Evolutionary conservation across 2,888 invertebrate species (phyloP).

Genomic region (Ceratothoa steindachneri): DNA sequence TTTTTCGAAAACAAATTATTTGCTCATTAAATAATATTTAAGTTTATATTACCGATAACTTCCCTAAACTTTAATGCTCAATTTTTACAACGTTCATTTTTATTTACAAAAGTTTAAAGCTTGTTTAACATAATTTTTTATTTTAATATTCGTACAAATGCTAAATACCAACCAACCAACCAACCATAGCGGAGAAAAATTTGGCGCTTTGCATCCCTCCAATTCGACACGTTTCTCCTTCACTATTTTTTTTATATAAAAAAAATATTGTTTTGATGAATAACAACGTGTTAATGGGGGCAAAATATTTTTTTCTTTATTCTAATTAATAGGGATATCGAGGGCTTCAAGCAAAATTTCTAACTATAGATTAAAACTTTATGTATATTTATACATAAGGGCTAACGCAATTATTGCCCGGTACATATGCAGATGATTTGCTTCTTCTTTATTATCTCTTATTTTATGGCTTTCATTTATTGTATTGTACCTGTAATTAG

Average conservation of each 20-base stretch:
- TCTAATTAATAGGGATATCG: neutral
- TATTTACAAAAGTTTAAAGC: too few relatives aligned
- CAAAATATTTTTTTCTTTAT: neutral
- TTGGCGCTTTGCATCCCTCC: neutral
- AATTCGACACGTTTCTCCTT: neutral
- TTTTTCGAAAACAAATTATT: neutral
- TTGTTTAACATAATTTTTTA: too few relatives aligned
- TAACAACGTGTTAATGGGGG: neutral
- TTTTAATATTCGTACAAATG: too few relatives aligned
- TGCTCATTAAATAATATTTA: neutral
- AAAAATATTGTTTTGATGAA: neutral
- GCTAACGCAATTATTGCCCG: neutral
- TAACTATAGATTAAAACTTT: neutral
- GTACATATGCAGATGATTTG: neutral
- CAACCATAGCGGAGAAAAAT: too few relatives aligned
- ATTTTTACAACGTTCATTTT: too few relatives aligned
- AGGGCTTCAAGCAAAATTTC: neutral
- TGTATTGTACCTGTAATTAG: conserved; percentile 18
- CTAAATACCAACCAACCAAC: too few relatives aligned
- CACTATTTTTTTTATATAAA: neutral
- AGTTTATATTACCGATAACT: neutral
- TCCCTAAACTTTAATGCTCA: neutral
- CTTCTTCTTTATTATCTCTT: neutral
- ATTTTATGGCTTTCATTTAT: neutral
- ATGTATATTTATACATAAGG: neutral